These are phyloP conservation scores for Leptoclinus maculatus DNA, from an alignment of 2,797 vertebrate genomes.

Conservation along the genomic window DNA sequence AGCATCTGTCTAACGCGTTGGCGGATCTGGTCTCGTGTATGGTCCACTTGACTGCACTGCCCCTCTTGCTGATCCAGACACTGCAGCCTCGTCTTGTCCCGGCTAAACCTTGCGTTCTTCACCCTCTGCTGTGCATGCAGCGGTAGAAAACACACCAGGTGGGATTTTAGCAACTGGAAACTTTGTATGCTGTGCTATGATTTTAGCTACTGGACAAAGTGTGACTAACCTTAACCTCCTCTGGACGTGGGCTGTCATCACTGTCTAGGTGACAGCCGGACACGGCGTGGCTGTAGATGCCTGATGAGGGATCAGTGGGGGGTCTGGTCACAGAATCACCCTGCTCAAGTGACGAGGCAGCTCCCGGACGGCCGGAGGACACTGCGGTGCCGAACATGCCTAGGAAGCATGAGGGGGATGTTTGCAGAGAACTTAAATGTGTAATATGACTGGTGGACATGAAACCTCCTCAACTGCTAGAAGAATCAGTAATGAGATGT, in stretches of 20 bases:
- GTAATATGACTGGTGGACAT: not conserved
- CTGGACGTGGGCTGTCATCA: slow-evolving; percentile 62
- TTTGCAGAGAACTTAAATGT: slow-evolving; percentile 7
- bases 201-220: slow-evolving; percentile 14
- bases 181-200: not conserved
- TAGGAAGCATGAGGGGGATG: slow-evolving; percentile 61
- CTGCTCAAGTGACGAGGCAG: slow-evolving; percentile 70
- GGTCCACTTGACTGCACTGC: slow-evolving; percentile 65
- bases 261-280: slow-evolving; percentile 68
- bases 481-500: not conserved
- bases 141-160: not conserved
- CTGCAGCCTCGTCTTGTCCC: slow-evolving; percentile 84
- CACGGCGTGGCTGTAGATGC: slow-evolving; percentile 74
- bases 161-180: not conserved
- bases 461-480: not conserved
- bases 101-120: slow-evolving; percentile 82
- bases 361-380: slow-evolving; percentile 62
- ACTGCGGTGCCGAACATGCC: slow-evolving; percentile 87
- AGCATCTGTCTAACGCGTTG: slow-evolving; percentile 67
- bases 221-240: slow-evolving; percentile 81
- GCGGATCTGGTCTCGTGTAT: slow-evolving; percentile 66
- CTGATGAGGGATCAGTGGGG: slow-evolving; percentile 72
- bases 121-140: slow-evolving; percentile 77
- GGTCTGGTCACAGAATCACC: slow-evolving; percentile 64
- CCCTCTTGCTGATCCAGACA: slow-evolving; percentile 80